These are phyloP conservation scores for Sisyra terminalis DNA, from an alignment of 2,888 invertebrate species.

Conservation along the genomic window DNA sequence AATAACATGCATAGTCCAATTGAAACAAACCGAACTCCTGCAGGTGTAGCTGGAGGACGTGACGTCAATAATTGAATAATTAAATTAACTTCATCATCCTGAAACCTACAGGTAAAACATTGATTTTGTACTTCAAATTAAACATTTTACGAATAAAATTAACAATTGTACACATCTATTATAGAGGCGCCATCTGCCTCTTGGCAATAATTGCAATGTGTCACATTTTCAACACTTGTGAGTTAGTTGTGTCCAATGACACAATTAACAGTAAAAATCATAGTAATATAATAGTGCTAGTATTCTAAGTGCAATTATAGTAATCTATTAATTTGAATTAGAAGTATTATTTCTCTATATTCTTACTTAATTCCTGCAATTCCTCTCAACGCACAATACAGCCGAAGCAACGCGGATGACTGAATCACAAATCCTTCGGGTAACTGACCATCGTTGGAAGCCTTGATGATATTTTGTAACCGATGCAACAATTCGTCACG, in stretches of 20 bases:
- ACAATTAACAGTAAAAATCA: too few species aligned
- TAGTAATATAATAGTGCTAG: too few species aligned
- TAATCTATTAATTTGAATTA: too few species aligned
- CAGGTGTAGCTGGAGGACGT: constrained; percentile 76
- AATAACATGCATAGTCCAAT: constrained; percentile 87
- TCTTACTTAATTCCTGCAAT: constrained; percentile 79
- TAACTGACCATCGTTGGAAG: constrained; percentile 40
- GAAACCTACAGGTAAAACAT: constrained; percentile 37
- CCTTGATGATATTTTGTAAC: constrained; percentile 44
- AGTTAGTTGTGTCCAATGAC: too few species aligned
- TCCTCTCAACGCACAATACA: constrained; percentile 85
- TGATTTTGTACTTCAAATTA: neutral
- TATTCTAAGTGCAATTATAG: too few species aligned
- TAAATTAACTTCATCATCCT: constrained; percentile 78
- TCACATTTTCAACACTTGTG: too few species aligned
- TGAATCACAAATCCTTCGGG: constrained; percentile 56
- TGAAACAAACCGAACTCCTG: constrained; percentile 85
- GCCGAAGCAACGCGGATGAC: constrained; percentile 73
- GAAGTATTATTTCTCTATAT: too few species aligned
- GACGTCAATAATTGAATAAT: constrained; percentile 75
- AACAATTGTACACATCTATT: constrained; percentile 2
- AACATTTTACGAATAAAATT: neutral
- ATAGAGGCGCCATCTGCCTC: too few species aligned
- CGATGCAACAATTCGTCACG: constrained; percentile 61
- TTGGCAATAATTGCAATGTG: too few species aligned